Conservation (phyloP, 2,888 invertebrate genomes). For the Lasioglossum morio region DNA sequence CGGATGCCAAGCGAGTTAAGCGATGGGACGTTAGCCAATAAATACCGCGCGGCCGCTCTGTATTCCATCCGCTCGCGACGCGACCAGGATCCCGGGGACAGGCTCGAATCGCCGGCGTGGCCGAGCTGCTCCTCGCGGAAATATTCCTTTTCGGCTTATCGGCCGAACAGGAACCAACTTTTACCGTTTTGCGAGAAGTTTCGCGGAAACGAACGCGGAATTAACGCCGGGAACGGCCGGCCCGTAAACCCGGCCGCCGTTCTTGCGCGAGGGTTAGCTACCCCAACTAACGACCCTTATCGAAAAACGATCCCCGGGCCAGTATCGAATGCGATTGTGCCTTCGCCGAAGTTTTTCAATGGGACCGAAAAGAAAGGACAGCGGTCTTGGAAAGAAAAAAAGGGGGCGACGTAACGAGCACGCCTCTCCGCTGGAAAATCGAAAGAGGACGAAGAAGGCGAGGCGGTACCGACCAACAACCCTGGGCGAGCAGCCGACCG, state of each 20-base stretch:
- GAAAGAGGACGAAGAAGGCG: background rate
- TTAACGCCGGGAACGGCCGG: slow-evolving; percentile 5
- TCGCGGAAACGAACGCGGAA: background rate
- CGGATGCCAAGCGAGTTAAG: slow-evolving; percentile 58
- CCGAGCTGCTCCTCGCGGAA: slow-evolving; percentile 1
- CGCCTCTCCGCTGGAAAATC: background rate
- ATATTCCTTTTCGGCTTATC: slow-evolving; percentile 14
- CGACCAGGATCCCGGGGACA: background rate
- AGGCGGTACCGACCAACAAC: slow-evolving; percentile 29
- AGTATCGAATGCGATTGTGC: slow-evolving; percentile 44
- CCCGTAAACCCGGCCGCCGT: background rate
- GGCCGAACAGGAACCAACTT: background rate
- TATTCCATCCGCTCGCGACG: slow-evolving; percentile 5
- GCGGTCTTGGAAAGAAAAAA: background rate
- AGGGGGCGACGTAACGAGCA: slow-evolving; percentile 9
- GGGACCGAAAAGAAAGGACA: background rate
- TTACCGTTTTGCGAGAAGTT: slow-evolving; percentile 1
- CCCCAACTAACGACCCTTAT: slow-evolving; percentile 49
- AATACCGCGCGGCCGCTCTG: slow-evolving; percentile 30
- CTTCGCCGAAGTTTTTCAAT: slow-evolving; percentile 19
- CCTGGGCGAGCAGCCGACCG: slow-evolving; percentile 77
- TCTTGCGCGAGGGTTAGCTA: background rate
- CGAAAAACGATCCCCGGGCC: slow-evolving; percentile 30
- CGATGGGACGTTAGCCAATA: slow-evolving; percentile 59
- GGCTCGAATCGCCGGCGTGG: background rate